Conservation (phyloP, 1,140 invertebrate species). For the Trichonephila clavipes region DNA sequence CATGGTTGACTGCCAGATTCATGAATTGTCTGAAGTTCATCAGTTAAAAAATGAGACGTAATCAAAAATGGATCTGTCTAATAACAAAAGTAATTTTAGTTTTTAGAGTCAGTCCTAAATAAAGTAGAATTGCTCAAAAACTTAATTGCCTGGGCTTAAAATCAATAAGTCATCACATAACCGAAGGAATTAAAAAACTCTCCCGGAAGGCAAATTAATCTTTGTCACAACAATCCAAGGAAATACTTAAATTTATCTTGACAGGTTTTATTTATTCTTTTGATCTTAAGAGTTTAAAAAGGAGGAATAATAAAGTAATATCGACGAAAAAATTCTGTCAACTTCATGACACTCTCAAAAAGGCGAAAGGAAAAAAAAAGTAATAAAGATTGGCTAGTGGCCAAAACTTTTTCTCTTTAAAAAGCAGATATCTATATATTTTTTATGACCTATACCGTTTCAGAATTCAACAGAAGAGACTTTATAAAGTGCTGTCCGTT, state of each 20-base stretch:
- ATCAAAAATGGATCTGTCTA: too few species aligned
- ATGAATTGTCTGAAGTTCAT: too few species aligned
- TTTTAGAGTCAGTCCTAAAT: too few species aligned
- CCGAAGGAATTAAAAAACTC: not conserved
- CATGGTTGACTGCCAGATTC: too few species aligned
- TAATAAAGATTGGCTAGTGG: constrained; percentile 14
- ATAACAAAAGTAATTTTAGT: too few species aligned
- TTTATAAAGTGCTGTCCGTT: constrained; percentile 65
- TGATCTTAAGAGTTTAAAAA: not conserved
- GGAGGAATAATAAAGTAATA: constrained; percentile 24
- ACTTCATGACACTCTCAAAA: not conserved
- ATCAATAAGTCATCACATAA: not conserved
- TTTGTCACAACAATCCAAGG: not conserved
- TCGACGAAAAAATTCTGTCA: constrained; percentile 5
- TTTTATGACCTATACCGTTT: constrained; percentile 61
- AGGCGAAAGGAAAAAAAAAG: not conserved
- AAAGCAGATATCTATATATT: constrained; percentile 66
- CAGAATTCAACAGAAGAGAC: constrained; percentile 52
- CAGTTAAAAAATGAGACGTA: too few species aligned
- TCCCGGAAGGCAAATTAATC: not conserved
- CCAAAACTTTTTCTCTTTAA: constrained; percentile 63
- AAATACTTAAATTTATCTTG: not conserved
- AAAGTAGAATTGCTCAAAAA: too few species aligned
- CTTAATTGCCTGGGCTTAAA: not conserved
- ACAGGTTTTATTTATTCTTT: not conserved